phyloP scores from a whole-genome alignment of 2,113 vertebrate genomes.

The Boleophthalmus pectinirostris region DNA sequence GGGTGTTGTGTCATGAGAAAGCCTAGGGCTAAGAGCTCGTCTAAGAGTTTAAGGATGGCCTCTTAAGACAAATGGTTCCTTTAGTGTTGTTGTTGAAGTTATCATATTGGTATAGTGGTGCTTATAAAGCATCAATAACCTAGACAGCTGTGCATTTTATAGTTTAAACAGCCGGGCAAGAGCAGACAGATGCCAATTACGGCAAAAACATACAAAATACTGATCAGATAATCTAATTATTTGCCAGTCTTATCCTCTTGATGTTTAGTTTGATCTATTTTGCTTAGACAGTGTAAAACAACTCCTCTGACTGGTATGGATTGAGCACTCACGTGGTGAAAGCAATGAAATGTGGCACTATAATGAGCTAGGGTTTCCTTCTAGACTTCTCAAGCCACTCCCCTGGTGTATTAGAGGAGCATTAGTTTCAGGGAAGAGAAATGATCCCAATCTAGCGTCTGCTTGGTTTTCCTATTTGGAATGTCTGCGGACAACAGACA shows the following conservation, averaged over 20 bases:
- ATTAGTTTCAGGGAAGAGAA: conserved; percentile 75
- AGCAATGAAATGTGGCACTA: conserved; percentile 69
- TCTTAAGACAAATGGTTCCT: conserved; percentile 55
- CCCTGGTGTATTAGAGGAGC: conserved; percentile 67
- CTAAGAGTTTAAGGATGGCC: conserved; percentile 64
- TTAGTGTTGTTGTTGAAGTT: conserved; percentile 63
- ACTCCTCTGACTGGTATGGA: conserved; percentile 71
- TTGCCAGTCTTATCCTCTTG: conserved; percentile 53
- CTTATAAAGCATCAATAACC: conserved; percentile 54
- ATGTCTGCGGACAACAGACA: conserved; percentile 71
- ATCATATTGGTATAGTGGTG: conserved; percentile 60
- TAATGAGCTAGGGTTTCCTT: conserved; percentile 76
- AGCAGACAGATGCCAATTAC: conserved; percentile 39
- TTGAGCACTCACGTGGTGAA: conserved; percentile 61
- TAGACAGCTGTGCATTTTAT: conserved; percentile 62
- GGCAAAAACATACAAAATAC: conserved; percentile 65
- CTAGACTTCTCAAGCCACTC: conserved; percentile 64
- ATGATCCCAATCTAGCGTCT: conserved; percentile 59
- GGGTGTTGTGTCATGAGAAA: not conserved
- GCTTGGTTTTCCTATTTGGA: conserved; percentile 76
- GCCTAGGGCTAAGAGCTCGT: conserved; percentile 35
- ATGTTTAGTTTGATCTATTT: conserved; percentile 69
- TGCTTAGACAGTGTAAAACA: conserved; percentile 84
- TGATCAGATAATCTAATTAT: conserved; percentile 69
- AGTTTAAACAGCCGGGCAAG: conserved; percentile 27